These are phyloP conservation scores for Enteromius afrohamiltoni DNA, from an alignment of 2,797 vertebrate species.

Conservation along the genomic window DNA sequence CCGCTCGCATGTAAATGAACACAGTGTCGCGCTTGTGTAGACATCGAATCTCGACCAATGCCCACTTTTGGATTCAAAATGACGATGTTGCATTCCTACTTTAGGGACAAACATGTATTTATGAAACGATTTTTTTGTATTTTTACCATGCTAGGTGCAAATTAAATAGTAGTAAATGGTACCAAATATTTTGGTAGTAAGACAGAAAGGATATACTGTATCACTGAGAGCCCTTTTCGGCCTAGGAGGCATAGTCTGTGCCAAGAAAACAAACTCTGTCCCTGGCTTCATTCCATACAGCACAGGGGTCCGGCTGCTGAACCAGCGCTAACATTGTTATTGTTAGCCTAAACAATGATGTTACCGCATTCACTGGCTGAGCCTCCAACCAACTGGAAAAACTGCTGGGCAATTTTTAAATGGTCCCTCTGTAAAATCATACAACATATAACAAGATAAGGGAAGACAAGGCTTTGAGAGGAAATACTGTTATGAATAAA, in stretches of 20 bases:
- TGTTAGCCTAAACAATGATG: slow-evolving; percentile 44
- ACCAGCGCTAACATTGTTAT: slow-evolving; percentile 43
- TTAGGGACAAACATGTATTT: not conserved
- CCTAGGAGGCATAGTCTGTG: not conserved
- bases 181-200: not conserved
- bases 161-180: too few relatives aligned
- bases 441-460: slow-evolving; percentile 23
- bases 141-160: too few relatives aligned
- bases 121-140: not conserved
- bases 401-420: slow-evolving; percentile 95
- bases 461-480: slow-evolving; percentile 1
- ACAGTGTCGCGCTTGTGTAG: not conserved
- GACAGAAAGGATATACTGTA: not conserved
- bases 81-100: not conserved
- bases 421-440: slow-evolving; percentile 86
- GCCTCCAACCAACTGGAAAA: slow-evolving; percentile 96
- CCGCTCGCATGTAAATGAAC: not conserved
- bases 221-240: not conserved
- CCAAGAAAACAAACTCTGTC: slow-evolving; percentile 18
- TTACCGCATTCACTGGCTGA: slow-evolving; percentile 97
- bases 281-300: slow-evolving; percentile 1
- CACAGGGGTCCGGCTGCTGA: slow-evolving; percentile 23
- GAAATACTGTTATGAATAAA: slow-evolving; percentile 21
- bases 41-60: not conserved
- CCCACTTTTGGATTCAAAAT: not conserved